A percentile compares a stretch with the other conserved stretches of the same genome.
These are phyloP conservation scores for Trematomus bernacchii DNA, from an alignment of 2,797 vertebrate genomes.

Conservation along the genomic window DNA sequence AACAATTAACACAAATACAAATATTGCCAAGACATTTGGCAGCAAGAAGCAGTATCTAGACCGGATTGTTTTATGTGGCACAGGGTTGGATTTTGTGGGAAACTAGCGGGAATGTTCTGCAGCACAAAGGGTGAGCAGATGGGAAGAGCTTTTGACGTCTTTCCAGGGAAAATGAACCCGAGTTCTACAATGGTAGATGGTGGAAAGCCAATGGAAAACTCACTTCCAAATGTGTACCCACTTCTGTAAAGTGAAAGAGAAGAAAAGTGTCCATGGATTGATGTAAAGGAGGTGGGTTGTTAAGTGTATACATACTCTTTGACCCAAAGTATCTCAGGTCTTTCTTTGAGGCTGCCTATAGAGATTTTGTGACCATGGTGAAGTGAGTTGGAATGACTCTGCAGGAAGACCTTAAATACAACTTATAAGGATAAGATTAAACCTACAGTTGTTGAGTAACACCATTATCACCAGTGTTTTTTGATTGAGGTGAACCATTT, in stretches of 20 bases:
- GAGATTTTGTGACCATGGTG: conserved; percentile 3
- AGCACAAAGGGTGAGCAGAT: conserved; percentile 25
- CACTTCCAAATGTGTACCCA: conserved; percentile 76
- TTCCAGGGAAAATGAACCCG: conserved; percentile 44
- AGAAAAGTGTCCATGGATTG: conserved; percentile 51
- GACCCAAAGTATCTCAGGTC: conserved; percentile 49
- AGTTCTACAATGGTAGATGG: conserved; percentile 48
- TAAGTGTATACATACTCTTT: conserved; percentile 60
- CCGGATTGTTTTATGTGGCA: conserved; percentile 30
- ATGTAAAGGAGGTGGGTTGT: conserved; percentile 49
- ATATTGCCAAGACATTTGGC: conserved; percentile 22
- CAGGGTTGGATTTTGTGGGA: conserved; percentile 25
- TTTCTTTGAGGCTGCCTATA: conserved; percentile 49
- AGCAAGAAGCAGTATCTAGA: conserved; percentile 1
- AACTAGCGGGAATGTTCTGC: conserved; percentile 45
- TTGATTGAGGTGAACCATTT: conserved; percentile 1
- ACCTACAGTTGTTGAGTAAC: conserved; percentile 11
- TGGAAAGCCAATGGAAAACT: conserved; percentile 73
- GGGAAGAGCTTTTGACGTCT: conserved; percentile 42
- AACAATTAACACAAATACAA: conserved; percentile 41
- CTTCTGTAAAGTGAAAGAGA: conserved; percentile 58
- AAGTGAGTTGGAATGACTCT: conserved; percentile 39
- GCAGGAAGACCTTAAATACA: conserved; percentile 7
- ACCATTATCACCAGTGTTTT: conserved; percentile 32
- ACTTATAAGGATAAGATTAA: conserved; percentile 5